phyloP scores from a whole-genome alignment of 2,888 invertebrate species.

The Vesta saturnalis region DNA sequence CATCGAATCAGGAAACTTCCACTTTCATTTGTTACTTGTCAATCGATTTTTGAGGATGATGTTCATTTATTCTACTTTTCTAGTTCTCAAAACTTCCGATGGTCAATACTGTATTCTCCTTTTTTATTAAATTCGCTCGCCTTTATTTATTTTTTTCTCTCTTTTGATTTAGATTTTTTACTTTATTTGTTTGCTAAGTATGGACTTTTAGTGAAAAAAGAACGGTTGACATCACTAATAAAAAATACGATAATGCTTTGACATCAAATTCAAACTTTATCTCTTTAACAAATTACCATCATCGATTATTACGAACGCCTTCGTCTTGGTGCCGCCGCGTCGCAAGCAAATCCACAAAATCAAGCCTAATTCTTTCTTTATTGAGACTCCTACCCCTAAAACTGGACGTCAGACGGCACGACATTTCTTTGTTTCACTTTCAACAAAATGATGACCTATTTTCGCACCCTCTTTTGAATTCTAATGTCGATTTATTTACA shows the following conservation, averaged over 20 bases:
- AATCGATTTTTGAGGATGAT: conserved; percentile 36
- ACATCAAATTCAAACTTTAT: too few species aligned
- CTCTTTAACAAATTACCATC: neutral
- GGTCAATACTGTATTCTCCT: conserved; percentile 13
- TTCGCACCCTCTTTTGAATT: neutral
- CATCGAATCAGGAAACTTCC: conserved; percentile 34
- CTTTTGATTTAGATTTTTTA: neutral
- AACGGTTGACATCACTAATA: neutral
- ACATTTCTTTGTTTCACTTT: neutral
- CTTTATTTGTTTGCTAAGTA: neutral
- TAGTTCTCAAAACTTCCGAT: conserved; percentile 18
- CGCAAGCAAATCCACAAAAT: neutral
- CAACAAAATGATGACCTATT: too few species aligned
- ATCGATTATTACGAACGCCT: neutral
- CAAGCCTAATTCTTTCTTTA: neutral
- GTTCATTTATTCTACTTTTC: conserved; percentile 30
- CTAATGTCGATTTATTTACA: too few species aligned
- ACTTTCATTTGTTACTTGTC: conserved; percentile 39
- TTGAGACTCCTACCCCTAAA: neutral
- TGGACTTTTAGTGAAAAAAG: neutral
- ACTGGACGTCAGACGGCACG: neutral
- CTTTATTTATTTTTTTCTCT: neutral
- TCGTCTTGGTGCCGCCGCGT: neutral
- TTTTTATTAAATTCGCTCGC: neutral
- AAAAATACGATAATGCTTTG: too few species aligned